phyloP scores from a whole-genome alignment of 2,113 vertebrate species.

The Cyprinodon tularosa region DNA sequence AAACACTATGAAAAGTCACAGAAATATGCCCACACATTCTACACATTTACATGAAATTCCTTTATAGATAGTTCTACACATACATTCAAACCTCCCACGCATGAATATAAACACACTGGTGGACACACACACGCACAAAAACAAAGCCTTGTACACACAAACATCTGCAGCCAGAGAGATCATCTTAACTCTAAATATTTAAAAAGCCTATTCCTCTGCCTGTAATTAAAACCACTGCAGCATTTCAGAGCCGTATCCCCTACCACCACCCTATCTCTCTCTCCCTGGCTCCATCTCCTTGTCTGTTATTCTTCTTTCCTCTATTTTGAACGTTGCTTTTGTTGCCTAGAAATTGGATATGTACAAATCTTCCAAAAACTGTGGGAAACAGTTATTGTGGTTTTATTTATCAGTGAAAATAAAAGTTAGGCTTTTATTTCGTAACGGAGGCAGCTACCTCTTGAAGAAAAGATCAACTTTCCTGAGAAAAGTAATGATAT shows the following conservation, averaged over 20 bases:
- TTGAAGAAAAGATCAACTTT: slow-evolving; percentile 42
- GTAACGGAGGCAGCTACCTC: slow-evolving; percentile 34
- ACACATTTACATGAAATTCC: not conserved
- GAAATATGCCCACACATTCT: not conserved
- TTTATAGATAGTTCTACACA: not conserved
- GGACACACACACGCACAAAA: slow-evolving; percentile 21
- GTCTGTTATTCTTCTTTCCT: slow-evolving; percentile 57
- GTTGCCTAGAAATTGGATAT: slow-evolving; percentile 69
- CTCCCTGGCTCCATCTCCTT: slow-evolving; percentile 20
- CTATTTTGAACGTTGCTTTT: slow-evolving; percentile 61
- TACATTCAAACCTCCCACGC: slow-evolving; percentile 17
- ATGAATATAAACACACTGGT: slow-evolving; percentile 16
- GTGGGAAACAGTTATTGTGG: slow-evolving; percentile 47
- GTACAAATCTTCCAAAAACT: slow-evolving; percentile 61
- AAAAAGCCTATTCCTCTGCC: slow-evolving; percentile 70
- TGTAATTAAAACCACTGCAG: slow-evolving; percentile 78
- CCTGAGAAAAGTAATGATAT: slow-evolving; percentile 69
- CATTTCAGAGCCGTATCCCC: slow-evolving; percentile 59
- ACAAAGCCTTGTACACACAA: slow-evolving; percentile 46
- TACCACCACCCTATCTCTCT: slow-evolving; percentile 39
- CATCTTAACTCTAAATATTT: slow-evolving; percentile 79
- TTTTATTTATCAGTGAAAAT: slow-evolving; percentile 59
- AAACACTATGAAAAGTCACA: not conserved
- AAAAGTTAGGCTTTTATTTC: slow-evolving; percentile 56
- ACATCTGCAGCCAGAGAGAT: slow-evolving; percentile 50